phyloP scores from a whole-genome alignment of 2,113 vertebrate species.

The Crotalus tigris region DNA sequence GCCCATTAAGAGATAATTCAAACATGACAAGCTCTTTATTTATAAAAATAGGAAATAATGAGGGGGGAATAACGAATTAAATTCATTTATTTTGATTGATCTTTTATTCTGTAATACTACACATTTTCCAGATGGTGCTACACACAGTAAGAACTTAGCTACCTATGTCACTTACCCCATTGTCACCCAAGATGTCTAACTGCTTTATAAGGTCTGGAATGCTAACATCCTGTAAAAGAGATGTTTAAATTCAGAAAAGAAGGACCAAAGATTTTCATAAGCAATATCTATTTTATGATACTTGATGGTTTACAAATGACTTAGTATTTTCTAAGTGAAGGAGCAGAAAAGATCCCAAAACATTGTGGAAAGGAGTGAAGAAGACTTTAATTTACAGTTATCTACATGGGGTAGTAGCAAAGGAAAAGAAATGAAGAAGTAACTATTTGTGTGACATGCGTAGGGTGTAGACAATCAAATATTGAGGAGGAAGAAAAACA shows the following conservation, averaged over 20 bases:
- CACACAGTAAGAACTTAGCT: constrained; percentile 7
- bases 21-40: background rate
- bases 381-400: background rate
- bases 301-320: background rate
- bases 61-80: background rate
- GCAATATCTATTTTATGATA: background rate
- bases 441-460: background rate
- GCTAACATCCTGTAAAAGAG: constrained; percentile 85
- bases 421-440: background rate
- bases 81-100: background rate
- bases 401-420: background rate
- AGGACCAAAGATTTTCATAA: background rate
- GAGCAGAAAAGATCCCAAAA: background rate
- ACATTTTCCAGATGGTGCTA: background rate
- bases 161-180: constrained; percentile 82
- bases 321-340: background rate
- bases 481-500: background rate
- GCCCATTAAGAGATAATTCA: background rate
- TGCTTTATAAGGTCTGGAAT: constrained; percentile 99
- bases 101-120: background rate
- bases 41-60: background rate
- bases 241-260: constrained; percentile 1
- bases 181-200: constrained; percentile 95
- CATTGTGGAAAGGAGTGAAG: background rate
- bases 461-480: background rate